phyloP scores from a whole-genome alignment of 2,113 vertebrate species.

The Neolamprologus fasciatus region DNA sequence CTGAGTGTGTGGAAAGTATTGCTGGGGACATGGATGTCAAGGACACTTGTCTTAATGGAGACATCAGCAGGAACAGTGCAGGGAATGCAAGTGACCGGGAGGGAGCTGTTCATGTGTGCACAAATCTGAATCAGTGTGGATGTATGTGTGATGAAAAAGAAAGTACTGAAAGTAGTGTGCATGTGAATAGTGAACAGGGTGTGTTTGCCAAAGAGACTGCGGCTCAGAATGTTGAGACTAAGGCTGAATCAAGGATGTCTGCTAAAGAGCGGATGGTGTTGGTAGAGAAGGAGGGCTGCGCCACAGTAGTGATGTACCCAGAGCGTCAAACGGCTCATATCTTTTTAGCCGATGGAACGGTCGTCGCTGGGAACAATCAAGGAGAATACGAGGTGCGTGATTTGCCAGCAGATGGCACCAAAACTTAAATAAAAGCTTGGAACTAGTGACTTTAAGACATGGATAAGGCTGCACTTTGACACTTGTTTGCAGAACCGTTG shows the following conservation, averaged over 20 bases:
- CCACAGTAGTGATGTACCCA: slow-evolving; percentile 77
- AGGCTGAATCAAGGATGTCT: not conserved
- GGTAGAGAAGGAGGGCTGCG: slow-evolving; percentile 80
- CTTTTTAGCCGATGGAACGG: slow-evolving; percentile 82
- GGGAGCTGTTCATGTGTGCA: not conserved
- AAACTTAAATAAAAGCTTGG: not conserved
- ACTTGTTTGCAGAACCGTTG: not conserved
- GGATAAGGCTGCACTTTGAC: not conserved
- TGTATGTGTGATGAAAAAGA: not conserved
- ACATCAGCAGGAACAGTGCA: not conserved
- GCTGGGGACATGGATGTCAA: not conserved
- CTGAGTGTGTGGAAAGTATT: not conserved
- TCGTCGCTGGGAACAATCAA: slow-evolving; percentile 73
- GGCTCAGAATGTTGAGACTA: not conserved
- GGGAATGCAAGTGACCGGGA: not conserved
- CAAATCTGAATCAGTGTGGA: not conserved
- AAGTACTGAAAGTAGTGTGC: not conserved
- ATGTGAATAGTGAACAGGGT: not conserved
- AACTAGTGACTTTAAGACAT: not conserved
- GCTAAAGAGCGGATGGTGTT: slow-evolving; percentile 65
- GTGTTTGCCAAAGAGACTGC: not conserved
- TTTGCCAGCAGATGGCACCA: not conserved
- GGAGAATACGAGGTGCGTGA: slow-evolving; percentile 79
- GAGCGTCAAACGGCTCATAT: slow-evolving; percentile 70
- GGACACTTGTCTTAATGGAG: not conserved